Evolutionary conservation across 2,797 vertebrate species (phyloP).

Genomic region (Sebastes diaconus): DNA sequence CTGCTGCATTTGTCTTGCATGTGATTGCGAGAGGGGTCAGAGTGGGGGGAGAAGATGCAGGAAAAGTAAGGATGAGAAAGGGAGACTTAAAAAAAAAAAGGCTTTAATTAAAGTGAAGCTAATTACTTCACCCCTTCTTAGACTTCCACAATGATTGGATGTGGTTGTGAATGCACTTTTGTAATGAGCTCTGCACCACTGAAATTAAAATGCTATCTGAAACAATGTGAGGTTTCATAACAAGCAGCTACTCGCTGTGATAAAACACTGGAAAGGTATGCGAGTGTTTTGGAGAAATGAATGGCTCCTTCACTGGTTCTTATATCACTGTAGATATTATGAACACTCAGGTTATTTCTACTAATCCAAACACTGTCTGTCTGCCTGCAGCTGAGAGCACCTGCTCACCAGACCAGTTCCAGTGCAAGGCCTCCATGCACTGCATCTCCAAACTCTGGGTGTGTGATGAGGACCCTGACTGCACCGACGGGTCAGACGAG

Average conservation of each 20-base stretch:
- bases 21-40: slow-evolving; percentile 61
- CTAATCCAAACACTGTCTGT: not conserved
- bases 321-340: not conserved
- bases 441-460: slow-evolving; percentile 99
- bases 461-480: slow-evolving; percentile 97
- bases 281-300: not conserved
- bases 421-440: slow-evolving; percentile 94
- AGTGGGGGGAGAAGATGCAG: slow-evolving; percentile 7
- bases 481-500: slow-evolving; percentile 96
- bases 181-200: slow-evolving; percentile 39
- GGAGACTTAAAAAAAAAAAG: slow-evolving; percentile 15
- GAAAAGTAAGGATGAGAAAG: slow-evolving; percentile 31
- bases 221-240: slow-evolving; percentile 32
- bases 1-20: slow-evolving; percentile 63
- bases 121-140: slow-evolving; percentile 65
- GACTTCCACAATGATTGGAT: slow-evolving; percentile 54
- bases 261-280: not conserved
- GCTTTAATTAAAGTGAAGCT: slow-evolving; percentile 70
- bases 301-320: not conserved
- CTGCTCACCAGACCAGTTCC: slow-evolving; percentile 92
- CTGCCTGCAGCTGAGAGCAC: slow-evolving; percentile 82
- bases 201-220: slow-evolving; percentile 54
- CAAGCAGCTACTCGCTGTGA: not conserved
- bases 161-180: slow-evolving; percentile 59
- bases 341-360: not conserved